phyloP scores from a whole-genome alignment of 1,140 invertebrate genomes.

The Sycophila sp. region DNA sequence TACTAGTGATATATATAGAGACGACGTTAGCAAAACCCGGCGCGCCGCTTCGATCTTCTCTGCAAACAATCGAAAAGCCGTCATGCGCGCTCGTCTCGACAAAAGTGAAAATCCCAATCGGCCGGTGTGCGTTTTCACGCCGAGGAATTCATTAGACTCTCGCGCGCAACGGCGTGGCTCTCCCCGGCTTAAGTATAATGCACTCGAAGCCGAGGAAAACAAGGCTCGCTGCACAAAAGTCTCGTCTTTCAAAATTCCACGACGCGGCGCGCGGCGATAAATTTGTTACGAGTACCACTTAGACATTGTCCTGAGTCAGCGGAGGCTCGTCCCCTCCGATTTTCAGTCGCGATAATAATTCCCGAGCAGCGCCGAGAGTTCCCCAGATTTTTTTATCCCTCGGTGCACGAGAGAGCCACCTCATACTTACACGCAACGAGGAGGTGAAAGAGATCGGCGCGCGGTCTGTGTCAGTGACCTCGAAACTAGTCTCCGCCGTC shows the following conservation, averaged over 20 bases:
- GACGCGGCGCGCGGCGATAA: conserved; percentile 2
- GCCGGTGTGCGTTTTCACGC: no score
- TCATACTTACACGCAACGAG: neutral
- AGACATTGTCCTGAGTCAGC: conserved; percentile 26
- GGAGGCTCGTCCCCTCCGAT: conserved; percentile 2
- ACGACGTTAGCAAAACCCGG: no score
- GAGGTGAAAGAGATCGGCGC: neutral
- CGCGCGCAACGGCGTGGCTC: no score
- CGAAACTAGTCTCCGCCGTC: no score
- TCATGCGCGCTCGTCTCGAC: no score
- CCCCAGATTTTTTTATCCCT: neutral
- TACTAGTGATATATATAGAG: no score
- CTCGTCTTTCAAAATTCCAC: conserved; percentile 13
- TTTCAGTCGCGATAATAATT: conserved; percentile 12
- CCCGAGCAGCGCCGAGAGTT: no score
- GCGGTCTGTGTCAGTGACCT: neutral
- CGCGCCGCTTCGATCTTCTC: no score
- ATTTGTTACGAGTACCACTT: conserved; percentile 30
- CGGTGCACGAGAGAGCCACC: neutral
- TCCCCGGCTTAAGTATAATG: no score
- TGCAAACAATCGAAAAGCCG: no score
- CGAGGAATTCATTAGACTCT: no score
- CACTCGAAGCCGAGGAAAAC: neutral
- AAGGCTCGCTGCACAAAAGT: neutral
- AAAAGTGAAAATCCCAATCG: no score